Percentiles rank a stretch among this genome's conserved stretches.
phyloP scores from a whole-genome alignment of 1,140 invertebrate species.

The Lasaia peninsularis region DNA sequence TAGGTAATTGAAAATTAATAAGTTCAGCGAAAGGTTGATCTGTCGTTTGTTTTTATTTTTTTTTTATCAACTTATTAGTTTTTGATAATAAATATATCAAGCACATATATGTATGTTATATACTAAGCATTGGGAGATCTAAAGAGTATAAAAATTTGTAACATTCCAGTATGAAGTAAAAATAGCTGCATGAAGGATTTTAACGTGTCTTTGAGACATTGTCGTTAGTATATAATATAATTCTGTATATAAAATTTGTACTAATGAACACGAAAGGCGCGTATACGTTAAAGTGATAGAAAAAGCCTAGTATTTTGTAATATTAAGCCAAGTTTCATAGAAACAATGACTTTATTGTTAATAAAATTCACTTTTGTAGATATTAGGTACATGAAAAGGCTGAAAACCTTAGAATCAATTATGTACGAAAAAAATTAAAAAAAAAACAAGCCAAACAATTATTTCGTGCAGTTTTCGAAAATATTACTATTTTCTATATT shows the following conservation, averaged over 20 bases:
- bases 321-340: slow-evolving; percentile 71
- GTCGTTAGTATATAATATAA: slow-evolving; percentile 32
- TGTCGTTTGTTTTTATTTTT: neutral
- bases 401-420: slow-evolving; percentile 33
- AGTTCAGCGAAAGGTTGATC: neutral
- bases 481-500: neutral
- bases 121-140: slow-evolving; percentile 13
- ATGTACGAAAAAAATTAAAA: slow-evolving; percentile 8
- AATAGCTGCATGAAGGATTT: slow-evolving; percentile 12
- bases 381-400: slow-evolving; percentile 67
- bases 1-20: no score
- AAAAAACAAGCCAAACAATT: neutral
- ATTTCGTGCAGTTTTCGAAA: neutral
- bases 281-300: slow-evolving; percentile 74
- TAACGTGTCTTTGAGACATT: slow-evolving; percentile 61
- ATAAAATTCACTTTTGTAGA: slow-evolving; percentile 70
- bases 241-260: slow-evolving; percentile 44
- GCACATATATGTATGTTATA: neutral
- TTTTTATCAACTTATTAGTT: neutral
- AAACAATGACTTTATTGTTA: slow-evolving; percentile 68
- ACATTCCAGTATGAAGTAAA: slow-evolving; percentile 10
- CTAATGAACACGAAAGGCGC: slow-evolving; percentile 41
- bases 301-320: slow-evolving; percentile 68
- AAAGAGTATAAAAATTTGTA: neutral
- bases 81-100: neutral